These are phyloP conservation scores for Gobionotothen gibberifrons DNA, from an alignment of 2,797 vertebrate genomes.

Conservation along the genomic window DNA sequence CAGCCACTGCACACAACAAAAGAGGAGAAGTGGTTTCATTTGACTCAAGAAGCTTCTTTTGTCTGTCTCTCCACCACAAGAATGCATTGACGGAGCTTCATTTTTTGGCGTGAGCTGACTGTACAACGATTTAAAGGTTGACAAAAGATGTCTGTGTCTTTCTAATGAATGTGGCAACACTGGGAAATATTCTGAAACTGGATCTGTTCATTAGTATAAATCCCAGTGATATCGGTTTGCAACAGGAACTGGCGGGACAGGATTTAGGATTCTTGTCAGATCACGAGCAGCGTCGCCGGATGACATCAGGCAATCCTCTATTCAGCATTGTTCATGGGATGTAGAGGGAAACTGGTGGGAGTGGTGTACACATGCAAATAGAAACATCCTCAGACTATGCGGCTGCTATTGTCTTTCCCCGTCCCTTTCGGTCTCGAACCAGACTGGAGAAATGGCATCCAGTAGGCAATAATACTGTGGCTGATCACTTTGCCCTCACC, in stretches of 20 bases:
- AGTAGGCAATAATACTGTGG: slow-evolving; percentile 11
- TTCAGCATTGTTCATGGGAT: slow-evolving; percentile 73
- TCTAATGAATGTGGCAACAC: neutral
- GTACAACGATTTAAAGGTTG: slow-evolving; percentile 19
- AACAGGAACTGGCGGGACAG: slow-evolving; percentile 59
- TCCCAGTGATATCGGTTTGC: slow-evolving; percentile 16
- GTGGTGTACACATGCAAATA: slow-evolving; percentile 59
- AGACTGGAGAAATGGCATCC: slow-evolving; percentile 27
- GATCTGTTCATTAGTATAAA: slow-evolving; percentile 11
- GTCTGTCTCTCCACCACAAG: slow-evolving; percentile 47
- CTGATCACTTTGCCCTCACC: neutral
- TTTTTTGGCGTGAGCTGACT: slow-evolving; percentile 8
- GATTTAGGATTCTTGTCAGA: slow-evolving; percentile 58
- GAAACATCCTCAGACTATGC: slow-evolving; percentile 56
- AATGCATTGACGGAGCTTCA: slow-evolving; percentile 35
- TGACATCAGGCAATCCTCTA: slow-evolving; percentile 76
- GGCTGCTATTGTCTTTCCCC: slow-evolving; percentile 48
- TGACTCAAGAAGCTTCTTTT: slow-evolving; percentile 57
- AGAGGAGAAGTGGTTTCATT: slow-evolving; percentile 59
- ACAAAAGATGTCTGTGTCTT: slow-evolving; percentile 12
- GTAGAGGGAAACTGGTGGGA: slow-evolving; percentile 51
- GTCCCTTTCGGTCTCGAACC: slow-evolving; percentile 29
- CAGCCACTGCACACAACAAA: slow-evolving; percentile 34
- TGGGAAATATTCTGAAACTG: slow-evolving; percentile 1
- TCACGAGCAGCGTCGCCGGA: slow-evolving; percentile 60